Percentiles rank a stretch among this genome's conserved stretches.
Conservation (phyloP, 2,888 invertebrate species). For the Microctonus aethiopoides region DNA sequence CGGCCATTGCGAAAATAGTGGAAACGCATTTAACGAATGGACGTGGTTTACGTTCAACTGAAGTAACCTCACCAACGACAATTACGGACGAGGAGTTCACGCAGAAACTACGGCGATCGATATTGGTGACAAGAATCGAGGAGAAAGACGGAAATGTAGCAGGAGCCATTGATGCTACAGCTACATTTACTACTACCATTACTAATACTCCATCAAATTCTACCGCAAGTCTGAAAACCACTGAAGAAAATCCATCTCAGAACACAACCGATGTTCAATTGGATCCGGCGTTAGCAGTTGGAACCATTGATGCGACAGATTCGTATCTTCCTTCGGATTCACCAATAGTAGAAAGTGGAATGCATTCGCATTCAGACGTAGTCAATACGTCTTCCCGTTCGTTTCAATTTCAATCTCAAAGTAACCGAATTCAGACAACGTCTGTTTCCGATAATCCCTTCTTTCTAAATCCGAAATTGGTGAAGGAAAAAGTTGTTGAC, state of each 20-base stretch:
- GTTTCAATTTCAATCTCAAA: conserved; percentile 23
- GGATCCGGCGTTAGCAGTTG: conserved; percentile 1
- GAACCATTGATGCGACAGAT: not conserved
- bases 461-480: not conserved
- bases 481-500: not conserved
- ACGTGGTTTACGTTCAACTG: conserved; percentile 13
- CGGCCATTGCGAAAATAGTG: conserved; percentile 17
- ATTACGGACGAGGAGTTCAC: conserved; percentile 6
- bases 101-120: conserved; percentile 11
- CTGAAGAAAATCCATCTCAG: conserved; percentile 10
- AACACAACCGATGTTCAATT: conserved; percentile 10
- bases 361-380: conserved; percentile 13
- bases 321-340: not conserved
- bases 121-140: not conserved
- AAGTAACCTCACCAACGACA: not conserved
- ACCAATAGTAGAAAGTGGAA: conserved; percentile 15
- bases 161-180: conserved; percentile 17
- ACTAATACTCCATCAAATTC: no score
- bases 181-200: not conserved
- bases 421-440: conserved; percentile 12
- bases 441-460: not conserved
- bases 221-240: conserved; percentile 6
- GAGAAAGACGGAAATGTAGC: not conserved
- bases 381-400: conserved; percentile 19
- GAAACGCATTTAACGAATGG: conserved; percentile 24